phyloP scores from a whole-genome alignment of 2,797 vertebrate species.

The Epinephelus coioides region DNA sequence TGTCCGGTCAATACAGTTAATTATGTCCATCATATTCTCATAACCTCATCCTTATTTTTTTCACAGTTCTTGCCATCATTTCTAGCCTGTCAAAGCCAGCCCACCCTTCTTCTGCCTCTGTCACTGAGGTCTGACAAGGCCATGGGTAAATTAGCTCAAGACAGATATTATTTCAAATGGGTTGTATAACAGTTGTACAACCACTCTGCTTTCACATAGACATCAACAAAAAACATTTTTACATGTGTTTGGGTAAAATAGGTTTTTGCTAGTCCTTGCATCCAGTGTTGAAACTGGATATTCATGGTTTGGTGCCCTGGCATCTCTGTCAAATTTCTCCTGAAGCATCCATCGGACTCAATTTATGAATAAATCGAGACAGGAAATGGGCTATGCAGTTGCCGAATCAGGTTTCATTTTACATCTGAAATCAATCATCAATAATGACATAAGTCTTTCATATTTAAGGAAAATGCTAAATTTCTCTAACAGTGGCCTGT shows the following conservation, averaged over 20 bases:
- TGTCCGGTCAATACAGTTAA: slow-evolving; percentile 39
- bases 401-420: neutral
- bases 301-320: neutral
- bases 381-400: neutral
- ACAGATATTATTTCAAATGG: slow-evolving; percentile 22
- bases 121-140: slow-evolving; percentile 22
- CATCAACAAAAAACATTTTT: slow-evolving; percentile 2
- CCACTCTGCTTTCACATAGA: neutral
- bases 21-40: slow-evolving; percentile 33
- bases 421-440: too few relatives aligned
- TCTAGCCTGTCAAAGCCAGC: slow-evolving; percentile 24
- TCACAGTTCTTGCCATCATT: slow-evolving; percentile 15
- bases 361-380: neutral
- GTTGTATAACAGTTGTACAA: slow-evolving; percentile 19
- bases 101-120: slow-evolving; percentile 5
- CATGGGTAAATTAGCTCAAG: neutral
- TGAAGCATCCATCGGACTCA: neutral
- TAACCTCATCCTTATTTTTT: slow-evolving; percentile 37
- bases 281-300: neutral
- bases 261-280: slow-evolving; percentile 15
- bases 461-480: too few relatives aligned
- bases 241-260: neutral
- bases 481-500: too few relatives aligned
- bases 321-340: neutral
- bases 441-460: neutral